Conservation (phyloP, 2,797 vertebrate species). For the Hyperoplus lanceolatus region DNA sequence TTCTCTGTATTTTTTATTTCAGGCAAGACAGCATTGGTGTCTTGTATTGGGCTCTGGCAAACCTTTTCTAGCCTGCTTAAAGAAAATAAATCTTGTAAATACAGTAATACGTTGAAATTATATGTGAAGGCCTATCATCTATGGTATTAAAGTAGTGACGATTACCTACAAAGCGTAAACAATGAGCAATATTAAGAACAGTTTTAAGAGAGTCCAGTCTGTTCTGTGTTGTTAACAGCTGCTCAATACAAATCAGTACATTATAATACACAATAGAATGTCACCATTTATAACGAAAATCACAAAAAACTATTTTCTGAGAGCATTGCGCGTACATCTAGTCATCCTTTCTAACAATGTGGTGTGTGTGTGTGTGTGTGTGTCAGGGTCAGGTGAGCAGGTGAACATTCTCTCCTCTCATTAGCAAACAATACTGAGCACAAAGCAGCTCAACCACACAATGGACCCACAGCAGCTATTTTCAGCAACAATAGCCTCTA, state of each 20-base stretch:
- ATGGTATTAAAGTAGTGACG: background rate
- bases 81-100: background rate
- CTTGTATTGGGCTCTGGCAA: background rate
- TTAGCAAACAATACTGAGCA: constrained; percentile 74
- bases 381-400: constrained; percentile 81
- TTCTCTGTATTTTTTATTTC: background rate
- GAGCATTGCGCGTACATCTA: constrained; percentile 17
- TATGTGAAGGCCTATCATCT: background rate
- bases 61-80: background rate
- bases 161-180: background rate
- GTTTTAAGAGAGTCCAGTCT: background rate
- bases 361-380: constrained; percentile 39
- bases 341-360: constrained; percentile 37
- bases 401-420: constrained; percentile 83
- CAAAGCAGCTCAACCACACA: constrained; percentile 73
- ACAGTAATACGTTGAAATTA: background rate
- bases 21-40: background rate
- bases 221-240: background rate
- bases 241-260: background rate
- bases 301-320: background rate
- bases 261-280: background rate
- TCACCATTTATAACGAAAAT: background rate
- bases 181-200: background rate
- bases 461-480: constrained; percentile 69
- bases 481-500: constrained; percentile 71